These are phyloP conservation scores for Hirtodrosophila histrioides DNA, from an alignment of 2,888 invertebrate genomes.

Conservation along the genomic window DNA sequence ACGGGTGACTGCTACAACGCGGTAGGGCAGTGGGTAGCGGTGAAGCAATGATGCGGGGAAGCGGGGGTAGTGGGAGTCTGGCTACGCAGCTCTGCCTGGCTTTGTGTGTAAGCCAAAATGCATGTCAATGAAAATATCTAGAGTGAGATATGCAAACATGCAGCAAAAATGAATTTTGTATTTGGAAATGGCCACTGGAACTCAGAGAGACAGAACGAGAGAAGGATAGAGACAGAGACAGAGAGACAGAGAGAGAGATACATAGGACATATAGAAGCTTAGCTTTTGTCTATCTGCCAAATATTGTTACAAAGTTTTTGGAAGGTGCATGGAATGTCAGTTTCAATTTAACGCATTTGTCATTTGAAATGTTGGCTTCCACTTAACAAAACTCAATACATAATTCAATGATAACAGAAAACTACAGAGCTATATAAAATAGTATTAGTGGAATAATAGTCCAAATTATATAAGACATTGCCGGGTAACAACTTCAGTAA, in stretches of 20 bases:
- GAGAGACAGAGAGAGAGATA: background rate
- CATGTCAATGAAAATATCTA: conserved; percentile 74
- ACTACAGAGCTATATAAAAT: too few species aligned
- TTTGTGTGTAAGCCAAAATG: conserved; percentile 64
- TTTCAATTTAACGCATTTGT: conserved; percentile 17
- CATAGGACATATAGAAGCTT: background rate
- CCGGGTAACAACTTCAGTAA: too few species aligned
- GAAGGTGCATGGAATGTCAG: conserved; percentile 15
- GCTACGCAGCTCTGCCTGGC: conserved; percentile 38
- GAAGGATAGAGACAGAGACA: background rate
- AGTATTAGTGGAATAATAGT: too few species aligned
- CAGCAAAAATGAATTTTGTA: conserved; percentile 68
- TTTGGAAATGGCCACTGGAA: conserved; percentile 29
- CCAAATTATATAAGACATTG: too few species aligned
- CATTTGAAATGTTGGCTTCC: conserved; percentile 9
- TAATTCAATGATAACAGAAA: background rate
- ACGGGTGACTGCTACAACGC: background rate
- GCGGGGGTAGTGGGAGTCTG: background rate
- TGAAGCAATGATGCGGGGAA: too few species aligned
- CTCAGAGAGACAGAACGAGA: background rate
- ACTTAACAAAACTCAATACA: conserved; percentile 1
- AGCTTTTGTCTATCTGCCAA: conserved; percentile 27
- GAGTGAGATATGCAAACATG: conserved; percentile 71
- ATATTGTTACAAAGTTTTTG: conserved; percentile 30
- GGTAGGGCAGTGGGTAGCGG: too few species aligned